phyloP scores from a whole-genome alignment of 2,113 vertebrate species.

The Hippoglossus stenolepis region DNA sequence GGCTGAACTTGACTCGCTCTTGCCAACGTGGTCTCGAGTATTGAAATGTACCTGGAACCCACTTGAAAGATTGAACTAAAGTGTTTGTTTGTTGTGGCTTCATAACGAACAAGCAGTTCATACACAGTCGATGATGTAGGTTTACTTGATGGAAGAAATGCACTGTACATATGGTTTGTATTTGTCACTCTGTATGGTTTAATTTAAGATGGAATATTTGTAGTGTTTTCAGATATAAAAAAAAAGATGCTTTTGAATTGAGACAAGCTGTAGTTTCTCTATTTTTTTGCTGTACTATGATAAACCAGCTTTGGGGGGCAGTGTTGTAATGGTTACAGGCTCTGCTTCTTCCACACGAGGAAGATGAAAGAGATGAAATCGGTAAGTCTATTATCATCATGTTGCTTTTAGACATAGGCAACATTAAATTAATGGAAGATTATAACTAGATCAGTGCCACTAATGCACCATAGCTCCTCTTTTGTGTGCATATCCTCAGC shows the following conservation, averaged over 20 bases:
- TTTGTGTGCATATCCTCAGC: neutral
- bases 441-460: conserved; percentile 1
- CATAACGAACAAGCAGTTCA: conserved; percentile 11
- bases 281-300: conserved; percentile 6
- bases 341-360: neutral
- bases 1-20: conserved; percentile 48
- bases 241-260: conserved; percentile 37
- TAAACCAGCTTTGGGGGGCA: conserved; percentile 59
- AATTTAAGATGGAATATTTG: conserved; percentile 57
- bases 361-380: conserved; percentile 15
- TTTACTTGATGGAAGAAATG: conserved; percentile 58
- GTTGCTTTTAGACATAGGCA: conserved; percentile 40
- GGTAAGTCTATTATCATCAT: conserved; percentile 9
- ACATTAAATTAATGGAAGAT: conserved; percentile 37
- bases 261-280: neutral
- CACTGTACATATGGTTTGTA: conserved; percentile 65
- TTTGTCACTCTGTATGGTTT: conserved; percentile 47
- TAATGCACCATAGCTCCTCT: neutral
- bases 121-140: conserved; percentile 18
- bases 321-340: conserved; percentile 1
- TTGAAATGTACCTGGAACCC: conserved; percentile 75
- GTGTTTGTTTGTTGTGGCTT: conserved; percentile 30
- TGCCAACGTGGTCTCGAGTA: conserved; percentile 17
- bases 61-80: conserved; percentile 76
- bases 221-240: conserved; percentile 16